A percentile compares a stretch with the other conserved stretches of the same genome.
Conservation (phyloP, 2,797 vertebrate genomes). For the Taenioides sp. region DNA sequence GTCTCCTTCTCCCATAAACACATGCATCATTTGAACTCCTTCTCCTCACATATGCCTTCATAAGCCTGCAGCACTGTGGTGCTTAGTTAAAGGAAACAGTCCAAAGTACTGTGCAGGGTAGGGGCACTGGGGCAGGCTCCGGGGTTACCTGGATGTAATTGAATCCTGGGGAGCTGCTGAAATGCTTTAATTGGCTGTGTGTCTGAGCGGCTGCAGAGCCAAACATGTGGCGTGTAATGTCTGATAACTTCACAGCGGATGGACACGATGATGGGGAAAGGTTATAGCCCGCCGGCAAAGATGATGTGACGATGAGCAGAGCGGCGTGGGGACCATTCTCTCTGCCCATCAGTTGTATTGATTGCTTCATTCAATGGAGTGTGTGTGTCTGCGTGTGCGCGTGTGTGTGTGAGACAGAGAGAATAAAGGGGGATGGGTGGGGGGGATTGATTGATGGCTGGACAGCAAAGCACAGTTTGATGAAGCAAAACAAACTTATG, state of each 20-base stretch:
- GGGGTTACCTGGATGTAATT: constrained; percentile 60
- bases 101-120: constrained; percentile 25
- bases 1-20: constrained; percentile 10
- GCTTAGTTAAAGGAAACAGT: constrained; percentile 24
- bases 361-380: constrained; percentile 34
- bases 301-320: constrained; percentile 59
- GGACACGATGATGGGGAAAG: constrained; percentile 39
- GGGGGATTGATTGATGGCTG: constrained; percentile 13
- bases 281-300: constrained; percentile 43
- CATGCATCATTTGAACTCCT: constrained; percentile 24
- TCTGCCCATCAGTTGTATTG: constrained; percentile 54
- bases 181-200: constrained; percentile 41
- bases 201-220: constrained; percentile 46
- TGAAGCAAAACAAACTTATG: constrained; percentile 4
- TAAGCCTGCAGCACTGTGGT: constrained; percentile 21
- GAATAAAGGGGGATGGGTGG: not conserved
- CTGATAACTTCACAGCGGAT: constrained; percentile 24
- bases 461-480: constrained; percentile 3
- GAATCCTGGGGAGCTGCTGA: constrained; percentile 47
- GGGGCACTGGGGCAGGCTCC: constrained; percentile 16
- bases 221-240: constrained; percentile 25
- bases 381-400: not conserved
- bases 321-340: constrained; percentile 28
- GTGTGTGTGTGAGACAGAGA: constrained; percentile 20
- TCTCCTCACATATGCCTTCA: constrained; percentile 24